Percentiles rank a stretch among this genome's conserved stretches.
These are phyloP conservation scores for Oligia strigilis DNA, from an alignment of 2,888 invertebrate genomes.

Conservation along the genomic window DNA sequence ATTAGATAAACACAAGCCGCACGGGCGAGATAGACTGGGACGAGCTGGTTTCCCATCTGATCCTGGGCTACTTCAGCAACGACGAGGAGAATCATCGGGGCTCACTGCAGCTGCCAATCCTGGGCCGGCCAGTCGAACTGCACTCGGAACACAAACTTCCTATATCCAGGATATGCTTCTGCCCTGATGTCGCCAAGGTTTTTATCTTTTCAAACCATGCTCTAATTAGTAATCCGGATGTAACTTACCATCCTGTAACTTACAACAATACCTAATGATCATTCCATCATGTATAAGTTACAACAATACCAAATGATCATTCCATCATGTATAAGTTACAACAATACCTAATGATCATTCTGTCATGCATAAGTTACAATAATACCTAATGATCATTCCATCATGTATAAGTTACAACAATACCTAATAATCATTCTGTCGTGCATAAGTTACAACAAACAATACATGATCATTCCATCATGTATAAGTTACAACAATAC, in stretches of 20 bases:
- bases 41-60: slow-evolving; percentile 94
- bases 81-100: slow-evolving; percentile 92
- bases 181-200: slow-evolving; percentile 91
- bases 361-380: too few species aligned
- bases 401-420: too few species aligned
- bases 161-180: slow-evolving; percentile 92
- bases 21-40: slow-evolving; percentile 92
- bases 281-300: too few species aligned
- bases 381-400: too few species aligned
- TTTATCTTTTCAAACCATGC: not conserved
- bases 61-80: slow-evolving; percentile 93
- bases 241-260: too few species aligned
- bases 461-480: too few species aligned
- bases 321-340: not conserved
- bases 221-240: not conserved
- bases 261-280: too few species aligned
- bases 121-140: slow-evolving; percentile 89
- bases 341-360: too few species aligned
- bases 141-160: slow-evolving; percentile 93
- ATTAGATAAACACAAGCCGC: slow-evolving; percentile 80
- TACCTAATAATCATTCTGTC: not conserved
- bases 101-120: slow-evolving; percentile 92
- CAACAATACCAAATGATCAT: not conserved
- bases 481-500: too few species aligned
- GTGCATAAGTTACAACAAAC: too few species aligned